Conservation (phyloP, 2,797 vertebrate species). For the Gymnoscopelus braueri region DNA sequence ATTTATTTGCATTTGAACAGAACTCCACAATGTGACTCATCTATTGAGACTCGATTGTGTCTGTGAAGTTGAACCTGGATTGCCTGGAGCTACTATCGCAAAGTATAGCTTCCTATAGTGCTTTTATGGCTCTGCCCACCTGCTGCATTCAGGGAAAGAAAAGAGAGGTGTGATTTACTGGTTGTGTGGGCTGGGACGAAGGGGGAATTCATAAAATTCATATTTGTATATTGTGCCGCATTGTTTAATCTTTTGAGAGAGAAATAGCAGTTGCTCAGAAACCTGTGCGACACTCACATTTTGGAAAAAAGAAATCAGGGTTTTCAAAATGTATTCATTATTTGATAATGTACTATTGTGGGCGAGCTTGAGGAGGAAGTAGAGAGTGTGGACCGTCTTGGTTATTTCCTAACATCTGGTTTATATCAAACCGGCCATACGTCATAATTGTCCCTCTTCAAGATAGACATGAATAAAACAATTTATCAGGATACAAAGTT, state of each 20-base stretch:
- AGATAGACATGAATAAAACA: too few relatives aligned
- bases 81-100: constrained; percentile 39
- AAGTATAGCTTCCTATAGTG: constrained; percentile 36
- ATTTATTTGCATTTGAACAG: constrained; percentile 45
- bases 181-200: constrained; percentile 18
- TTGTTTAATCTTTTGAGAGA: constrained; percentile 37
- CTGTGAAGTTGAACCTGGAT: constrained; percentile 37
- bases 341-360: too few relatives aligned
- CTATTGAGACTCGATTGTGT: constrained; percentile 31
- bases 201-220: constrained; percentile 31
- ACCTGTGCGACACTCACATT: constrained; percentile 12
- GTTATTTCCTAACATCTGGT: too few relatives aligned
- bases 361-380: too few relatives aligned
- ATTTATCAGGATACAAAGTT: too few relatives aligned
- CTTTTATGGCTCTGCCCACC: constrained; percentile 58
- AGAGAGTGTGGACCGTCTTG: too few relatives aligned
- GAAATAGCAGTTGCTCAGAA: constrained; percentile 31
- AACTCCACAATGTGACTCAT: constrained; percentile 25
- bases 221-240: constrained; percentile 53
- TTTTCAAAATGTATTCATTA: too few relatives aligned
- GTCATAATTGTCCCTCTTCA: too few relatives aligned
- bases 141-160: constrained; percentile 35
- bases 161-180: constrained; percentile 40
- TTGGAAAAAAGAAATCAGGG: constrained; percentile 19
- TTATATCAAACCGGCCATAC: too few relatives aligned